Evolutionary conservation across 2,888 invertebrate species (phyloP).

Genomic region (Dastarcus helophoroides): DNA sequence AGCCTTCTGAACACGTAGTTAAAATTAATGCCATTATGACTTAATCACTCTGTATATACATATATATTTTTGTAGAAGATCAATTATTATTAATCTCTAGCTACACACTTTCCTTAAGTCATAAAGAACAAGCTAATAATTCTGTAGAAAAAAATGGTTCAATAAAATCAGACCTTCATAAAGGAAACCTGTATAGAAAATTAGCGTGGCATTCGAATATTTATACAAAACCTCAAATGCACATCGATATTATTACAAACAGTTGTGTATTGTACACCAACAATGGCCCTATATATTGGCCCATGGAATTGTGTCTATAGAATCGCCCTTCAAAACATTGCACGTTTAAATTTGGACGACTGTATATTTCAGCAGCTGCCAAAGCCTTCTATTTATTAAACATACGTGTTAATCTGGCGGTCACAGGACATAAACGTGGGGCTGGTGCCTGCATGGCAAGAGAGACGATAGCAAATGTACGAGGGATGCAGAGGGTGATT

Average conservation of each 20-base stretch:
- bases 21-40: no score
- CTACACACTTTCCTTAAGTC: no score
- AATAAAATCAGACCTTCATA: no score
- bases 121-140: no score
- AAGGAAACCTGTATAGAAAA: slow-evolving; percentile 13
- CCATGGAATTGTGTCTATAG: slow-evolving; percentile 11
- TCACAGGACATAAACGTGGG: slow-evolving; percentile 13
- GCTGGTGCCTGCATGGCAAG: slow-evolving; percentile 9
- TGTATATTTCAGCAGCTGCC: slow-evolving; percentile 36
- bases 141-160: no score
- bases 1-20: no score
- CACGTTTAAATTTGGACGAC: slow-evolving; percentile 22
- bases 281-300: slow-evolving; percentile 11
- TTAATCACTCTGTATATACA: no score
- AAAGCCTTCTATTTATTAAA: slow-evolving; percentile 41
- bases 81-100: no score
- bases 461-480: background rate
- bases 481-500: no score
- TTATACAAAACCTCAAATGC: slow-evolving; percentile 35
- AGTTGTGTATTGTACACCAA: slow-evolving; percentile 32
- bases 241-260: slow-evolving; percentile 41
- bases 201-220: slow-evolving; percentile 20
- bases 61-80: no score
- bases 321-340: background rate
- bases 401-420: slow-evolving; percentile 39